A percentile compares a stretch with the other conserved stretches of the same genome.
Conservation (phyloP, 2,113 vertebrate genomes). For the Rhagologus leucostigma region DNA sequence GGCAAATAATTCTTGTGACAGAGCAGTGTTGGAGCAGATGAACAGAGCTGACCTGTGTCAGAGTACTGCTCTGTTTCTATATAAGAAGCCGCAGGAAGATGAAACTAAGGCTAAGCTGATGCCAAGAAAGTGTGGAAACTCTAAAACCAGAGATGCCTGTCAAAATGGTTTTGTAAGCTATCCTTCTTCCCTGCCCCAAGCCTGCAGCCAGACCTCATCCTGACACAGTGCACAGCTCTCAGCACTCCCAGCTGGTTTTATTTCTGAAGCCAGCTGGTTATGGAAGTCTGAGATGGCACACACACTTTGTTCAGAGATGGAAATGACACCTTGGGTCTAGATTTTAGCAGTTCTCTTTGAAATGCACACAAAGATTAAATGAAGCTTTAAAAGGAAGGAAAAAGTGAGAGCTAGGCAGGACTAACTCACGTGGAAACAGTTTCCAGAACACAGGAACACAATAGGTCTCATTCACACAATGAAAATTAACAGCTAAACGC, state of each 20-base stretch:
- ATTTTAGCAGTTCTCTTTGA: not conserved
- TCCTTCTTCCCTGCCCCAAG: not conserved
- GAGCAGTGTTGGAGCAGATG: not conserved
- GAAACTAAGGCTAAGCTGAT: not conserved
- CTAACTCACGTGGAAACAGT: not conserved
- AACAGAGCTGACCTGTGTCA: not conserved
- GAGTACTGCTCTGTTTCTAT: not conserved
- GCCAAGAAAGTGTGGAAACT: not conserved
- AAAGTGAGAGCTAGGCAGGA: not conserved
- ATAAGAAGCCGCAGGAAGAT: not conserved
- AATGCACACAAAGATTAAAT: not conserved
- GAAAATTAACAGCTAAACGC: not conserved
- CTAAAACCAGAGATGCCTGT: not conserved
- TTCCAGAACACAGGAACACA: not conserved
- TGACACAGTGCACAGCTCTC: not conserved
- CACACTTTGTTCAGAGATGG: not conserved
- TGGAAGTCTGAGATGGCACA: not conserved
- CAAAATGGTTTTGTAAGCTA: not conserved
- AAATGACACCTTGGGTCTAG: not conserved
- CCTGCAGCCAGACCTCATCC: not conserved
- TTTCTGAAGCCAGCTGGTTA: not conserved
- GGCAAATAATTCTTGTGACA: not conserved
- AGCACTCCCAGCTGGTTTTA: not conserved
- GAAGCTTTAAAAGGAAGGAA: not conserved
- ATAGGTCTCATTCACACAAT: not conserved